Evolutionary conservation across 2,113 vertebrate genomes (phyloP).

Genomic region (Lipophrys pholis): DNA sequence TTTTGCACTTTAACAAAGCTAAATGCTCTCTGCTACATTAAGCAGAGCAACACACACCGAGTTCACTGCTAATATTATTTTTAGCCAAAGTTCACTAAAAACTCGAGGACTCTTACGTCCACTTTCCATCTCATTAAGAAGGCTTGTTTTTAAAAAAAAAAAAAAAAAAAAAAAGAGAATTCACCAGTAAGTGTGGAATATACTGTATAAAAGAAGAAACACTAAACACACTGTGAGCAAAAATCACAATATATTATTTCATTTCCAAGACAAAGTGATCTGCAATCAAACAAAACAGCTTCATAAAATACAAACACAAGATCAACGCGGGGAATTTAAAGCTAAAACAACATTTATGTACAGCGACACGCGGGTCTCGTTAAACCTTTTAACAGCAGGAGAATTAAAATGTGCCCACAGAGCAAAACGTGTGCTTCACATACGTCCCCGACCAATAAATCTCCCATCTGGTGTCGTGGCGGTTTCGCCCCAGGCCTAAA

Average conservation of each 20-base stretch:
- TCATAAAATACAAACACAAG: conserved; percentile 23
- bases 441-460: conserved; percentile 28
- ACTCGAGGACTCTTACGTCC: conserved; percentile 13
- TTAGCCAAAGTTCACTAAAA: conserved; percentile 11
- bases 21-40: conserved; percentile 46
- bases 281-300: conserved; percentile 35
- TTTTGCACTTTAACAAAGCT: conserved; percentile 27
- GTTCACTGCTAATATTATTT: conserved; percentile 31
- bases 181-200: too few relatives aligned
- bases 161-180: too few relatives aligned
- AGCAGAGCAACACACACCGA: conserved; percentile 10
- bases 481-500: conserved; percentile 23
- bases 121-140: conserved; percentile 48
- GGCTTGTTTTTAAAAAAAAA: conserved; percentile 14
- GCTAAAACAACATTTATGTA: conserved; percentile 42
- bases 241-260: conserved; percentile 75
- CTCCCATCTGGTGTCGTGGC: conserved; percentile 36
- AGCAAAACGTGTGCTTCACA: conserved; percentile 49
- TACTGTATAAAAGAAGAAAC: too few relatives aligned
- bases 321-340: conserved; percentile 26
- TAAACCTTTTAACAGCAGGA: conserved; percentile 24
- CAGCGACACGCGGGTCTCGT: conserved; percentile 1
- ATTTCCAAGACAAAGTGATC: conserved; percentile 56
- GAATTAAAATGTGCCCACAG: conserved; percentile 42
- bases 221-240: conserved; percentile 12